Evolutionary conservation across 1,140 invertebrate species (phyloP).

Genomic region (Heliconius hewitsoni): DNA sequence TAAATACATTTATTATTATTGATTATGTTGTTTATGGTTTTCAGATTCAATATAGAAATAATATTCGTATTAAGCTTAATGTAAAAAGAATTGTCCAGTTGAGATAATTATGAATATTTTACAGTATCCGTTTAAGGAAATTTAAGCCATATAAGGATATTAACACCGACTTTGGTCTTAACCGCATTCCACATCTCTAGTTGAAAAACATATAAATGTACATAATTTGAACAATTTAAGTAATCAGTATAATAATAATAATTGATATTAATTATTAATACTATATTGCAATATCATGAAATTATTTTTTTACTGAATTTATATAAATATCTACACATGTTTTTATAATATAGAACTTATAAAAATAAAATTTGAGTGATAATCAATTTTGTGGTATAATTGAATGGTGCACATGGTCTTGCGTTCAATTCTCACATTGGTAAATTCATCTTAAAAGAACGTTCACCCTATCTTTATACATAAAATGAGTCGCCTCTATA

Average conservation of each 20-base stretch:
- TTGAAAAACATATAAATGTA: not conserved
- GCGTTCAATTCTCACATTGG: no score
- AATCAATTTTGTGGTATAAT: no score
- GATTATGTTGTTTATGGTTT: not conserved
- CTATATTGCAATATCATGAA: not conserved
- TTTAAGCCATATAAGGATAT: not conserved
- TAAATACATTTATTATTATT: not conserved
- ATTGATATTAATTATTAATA: not conserved
- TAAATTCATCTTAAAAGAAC: no score
- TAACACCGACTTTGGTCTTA: not conserved
- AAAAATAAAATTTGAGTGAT: no score
- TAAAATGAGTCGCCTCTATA: no score
- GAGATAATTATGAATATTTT: not conserved
- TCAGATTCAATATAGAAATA: not conserved
- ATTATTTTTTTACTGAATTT: no score
- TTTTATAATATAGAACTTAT: no score
- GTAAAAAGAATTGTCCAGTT: not conserved
- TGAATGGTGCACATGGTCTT: no score
- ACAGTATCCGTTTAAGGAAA: not conserved
- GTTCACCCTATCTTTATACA: no score
- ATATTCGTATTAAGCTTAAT: no score
- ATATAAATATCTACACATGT: no score
- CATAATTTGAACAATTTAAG: not conserved
- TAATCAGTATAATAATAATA: not conserved
- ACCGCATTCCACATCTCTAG: not conserved